These are phyloP conservation scores for Drosophila arizonae DNA, from an alignment of 1,140 invertebrate species.

Conservation along the genomic window DNA sequence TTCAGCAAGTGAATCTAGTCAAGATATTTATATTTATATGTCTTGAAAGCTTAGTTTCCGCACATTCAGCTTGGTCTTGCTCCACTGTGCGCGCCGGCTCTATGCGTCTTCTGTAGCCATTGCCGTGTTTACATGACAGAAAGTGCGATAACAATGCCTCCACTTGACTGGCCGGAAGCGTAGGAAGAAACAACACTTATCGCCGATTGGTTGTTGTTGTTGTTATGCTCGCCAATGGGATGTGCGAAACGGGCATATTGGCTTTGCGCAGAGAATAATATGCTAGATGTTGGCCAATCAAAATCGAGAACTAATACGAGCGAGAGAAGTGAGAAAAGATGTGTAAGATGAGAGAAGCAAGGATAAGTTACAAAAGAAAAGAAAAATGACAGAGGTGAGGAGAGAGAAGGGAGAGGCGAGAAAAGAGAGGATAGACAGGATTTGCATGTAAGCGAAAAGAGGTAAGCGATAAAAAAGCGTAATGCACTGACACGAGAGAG, in stretches of 20 bases:
- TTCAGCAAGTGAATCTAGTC: too few species aligned
- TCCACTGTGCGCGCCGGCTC: slow-evolving; percentile 19
- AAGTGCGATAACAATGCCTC: slow-evolving; percentile 19
- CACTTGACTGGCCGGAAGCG: slow-evolving; percentile 35
- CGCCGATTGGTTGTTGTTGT: neutral
- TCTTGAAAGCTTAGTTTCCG: neutral
- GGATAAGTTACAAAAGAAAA: too few species aligned
- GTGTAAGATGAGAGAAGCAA: too few species aligned
- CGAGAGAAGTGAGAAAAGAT: too few species aligned
- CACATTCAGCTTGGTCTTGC: neutral
- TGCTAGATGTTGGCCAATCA: neutral
- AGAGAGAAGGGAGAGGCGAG: too few species aligned
- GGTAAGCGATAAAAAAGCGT: too few species aligned
- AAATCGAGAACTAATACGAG: too few species aligned
- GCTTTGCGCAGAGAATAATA: neutral
- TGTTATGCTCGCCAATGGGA: neutral
- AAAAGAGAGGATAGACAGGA: too few species aligned
- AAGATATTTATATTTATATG: too few species aligned
- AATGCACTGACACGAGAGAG: too few species aligned
- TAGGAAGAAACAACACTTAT: slow-evolving; percentile 34
- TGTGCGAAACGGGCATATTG: neutral
- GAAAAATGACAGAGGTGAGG: too few species aligned
- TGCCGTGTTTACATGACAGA: slow-evolving; percentile 20
- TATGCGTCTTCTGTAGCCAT: neutral
- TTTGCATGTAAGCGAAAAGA: too few species aligned